Evolutionary conservation across 1,140 invertebrate genomes (phyloP).

Genomic region (Panulirus ornatus): DNA sequence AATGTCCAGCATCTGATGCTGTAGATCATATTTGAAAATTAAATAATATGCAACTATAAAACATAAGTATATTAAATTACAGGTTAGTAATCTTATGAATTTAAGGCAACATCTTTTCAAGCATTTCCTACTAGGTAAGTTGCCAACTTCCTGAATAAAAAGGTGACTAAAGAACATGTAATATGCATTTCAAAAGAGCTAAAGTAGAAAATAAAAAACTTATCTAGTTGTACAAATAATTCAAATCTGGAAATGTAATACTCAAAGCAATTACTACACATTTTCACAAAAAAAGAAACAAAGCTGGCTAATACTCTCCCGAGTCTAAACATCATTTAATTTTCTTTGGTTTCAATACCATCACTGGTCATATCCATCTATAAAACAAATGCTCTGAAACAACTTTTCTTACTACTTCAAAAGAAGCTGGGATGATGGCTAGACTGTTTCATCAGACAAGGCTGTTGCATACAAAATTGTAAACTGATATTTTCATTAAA

Average conservation of each 20-base stretch:
- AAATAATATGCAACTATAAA: not conserved
- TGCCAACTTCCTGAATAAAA: not conserved
- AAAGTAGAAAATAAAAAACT: not conserved
- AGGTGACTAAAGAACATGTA: not conserved
- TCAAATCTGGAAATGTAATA: not conserved
- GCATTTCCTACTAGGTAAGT: not conserved
- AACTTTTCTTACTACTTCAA: no score
- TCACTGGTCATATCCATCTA: not conserved
- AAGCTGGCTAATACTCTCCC: not conserved
- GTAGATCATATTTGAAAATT: not conserved
- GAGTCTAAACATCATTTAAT: not conserved
- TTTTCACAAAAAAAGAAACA: not conserved
- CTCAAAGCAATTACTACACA: not conserved
- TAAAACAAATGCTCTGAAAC: not conserved
- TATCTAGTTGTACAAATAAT: no score
- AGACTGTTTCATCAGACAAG: no score
- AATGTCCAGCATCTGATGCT: no score
- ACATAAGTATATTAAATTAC: not conserved
- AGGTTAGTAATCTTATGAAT: no score
- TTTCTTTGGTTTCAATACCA: slow-evolving; percentile 3
- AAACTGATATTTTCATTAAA: no score
- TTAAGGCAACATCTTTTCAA: not conserved
- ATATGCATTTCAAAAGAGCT: not conserved
- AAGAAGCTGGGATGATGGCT: no score
- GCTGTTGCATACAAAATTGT: no score